A percentile compares a stretch with the other conserved stretches of the same genome.
These are phyloP conservation scores for Drosophila mimica DNA, from an alignment of 2,888 invertebrate genomes.

Conservation along the genomic window DNA sequence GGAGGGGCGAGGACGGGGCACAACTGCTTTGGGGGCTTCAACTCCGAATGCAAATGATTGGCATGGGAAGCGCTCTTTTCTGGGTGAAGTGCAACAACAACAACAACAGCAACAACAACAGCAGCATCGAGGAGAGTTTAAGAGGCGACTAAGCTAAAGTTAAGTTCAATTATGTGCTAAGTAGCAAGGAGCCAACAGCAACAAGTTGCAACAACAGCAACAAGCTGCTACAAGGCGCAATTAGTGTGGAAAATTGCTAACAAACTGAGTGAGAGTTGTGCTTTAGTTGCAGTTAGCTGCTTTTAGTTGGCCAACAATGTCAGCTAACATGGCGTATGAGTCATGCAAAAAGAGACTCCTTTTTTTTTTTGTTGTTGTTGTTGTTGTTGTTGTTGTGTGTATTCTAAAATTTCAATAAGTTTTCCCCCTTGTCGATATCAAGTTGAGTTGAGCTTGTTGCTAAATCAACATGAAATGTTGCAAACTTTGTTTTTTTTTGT, in stretches of 20 bases:
- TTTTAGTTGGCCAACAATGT: constrained; percentile 25
- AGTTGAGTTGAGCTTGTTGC: background rate
- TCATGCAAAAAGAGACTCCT: constrained; percentile 25
- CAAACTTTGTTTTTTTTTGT: background rate
- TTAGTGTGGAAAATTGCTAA: constrained; percentile 56
- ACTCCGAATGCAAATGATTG: constrained; percentile 71
- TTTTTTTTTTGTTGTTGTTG: too few species aligned
- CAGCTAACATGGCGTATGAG: constrained; percentile 57
- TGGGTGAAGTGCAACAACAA: constrained; percentile 42
- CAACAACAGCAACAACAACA: constrained; percentile 4
- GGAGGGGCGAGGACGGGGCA: background rate
- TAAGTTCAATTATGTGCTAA: constrained; percentile 74
- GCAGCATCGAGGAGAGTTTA: constrained; percentile 19
- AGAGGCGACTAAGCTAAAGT: constrained; percentile 52
- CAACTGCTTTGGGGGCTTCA: constrained; percentile 21
- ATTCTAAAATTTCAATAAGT: background rate
- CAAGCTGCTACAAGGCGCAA: constrained; percentile 44
- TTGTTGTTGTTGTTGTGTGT: too few species aligned
- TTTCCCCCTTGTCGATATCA: background rate
- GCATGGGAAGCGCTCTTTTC: constrained; percentile 71
- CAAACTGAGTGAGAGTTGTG: constrained; percentile 50
- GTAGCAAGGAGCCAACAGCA: constrained; percentile 59
- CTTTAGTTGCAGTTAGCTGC: constrained; percentile 5
- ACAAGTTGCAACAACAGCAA: constrained; percentile 23
- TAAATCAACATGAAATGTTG: background rate